These are phyloP conservation scores for Lophotriccus pileatus DNA, from an alignment of 2,797 vertebrate genomes.

Conservation along the genomic window DNA sequence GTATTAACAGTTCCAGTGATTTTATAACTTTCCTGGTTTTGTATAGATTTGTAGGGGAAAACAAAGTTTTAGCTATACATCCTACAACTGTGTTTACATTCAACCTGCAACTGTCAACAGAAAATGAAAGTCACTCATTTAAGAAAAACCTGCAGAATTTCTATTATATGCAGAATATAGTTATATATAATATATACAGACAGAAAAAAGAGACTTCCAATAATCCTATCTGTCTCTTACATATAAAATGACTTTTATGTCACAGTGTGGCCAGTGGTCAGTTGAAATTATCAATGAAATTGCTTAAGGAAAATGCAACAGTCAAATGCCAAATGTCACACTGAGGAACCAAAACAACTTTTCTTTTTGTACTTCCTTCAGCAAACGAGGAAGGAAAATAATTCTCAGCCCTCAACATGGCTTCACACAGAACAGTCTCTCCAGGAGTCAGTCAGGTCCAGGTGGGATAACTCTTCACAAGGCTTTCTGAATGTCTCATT, in stretches of 20 bases:
- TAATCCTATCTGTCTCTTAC: neutral
- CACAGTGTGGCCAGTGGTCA: neutral
- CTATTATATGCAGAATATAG: neutral
- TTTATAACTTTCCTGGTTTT: neutral
- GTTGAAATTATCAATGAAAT: neutral
- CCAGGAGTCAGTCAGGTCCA: neutral
- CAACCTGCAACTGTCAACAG: neutral
- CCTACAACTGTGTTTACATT: neutral
- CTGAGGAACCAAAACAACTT: neutral
- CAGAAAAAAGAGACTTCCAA: neutral
- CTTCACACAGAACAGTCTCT: neutral
- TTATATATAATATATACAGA: neutral
- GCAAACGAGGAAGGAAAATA: neutral
- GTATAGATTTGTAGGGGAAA: neutral
- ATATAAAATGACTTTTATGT: neutral
- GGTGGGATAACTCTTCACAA: neutral
- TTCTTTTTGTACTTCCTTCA: neutral
- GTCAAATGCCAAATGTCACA: neutral
- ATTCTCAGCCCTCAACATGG: neutral
- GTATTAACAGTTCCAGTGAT: neutral
- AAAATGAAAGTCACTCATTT: neutral
- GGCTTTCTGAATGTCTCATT: neutral
- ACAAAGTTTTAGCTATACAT: neutral
- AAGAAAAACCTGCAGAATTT: neutral
- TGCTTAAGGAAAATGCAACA: neutral